phyloP scores from a whole-genome alignment of 2,113 vertebrate genomes.

The Rhodinocichla rosea region DNA sequence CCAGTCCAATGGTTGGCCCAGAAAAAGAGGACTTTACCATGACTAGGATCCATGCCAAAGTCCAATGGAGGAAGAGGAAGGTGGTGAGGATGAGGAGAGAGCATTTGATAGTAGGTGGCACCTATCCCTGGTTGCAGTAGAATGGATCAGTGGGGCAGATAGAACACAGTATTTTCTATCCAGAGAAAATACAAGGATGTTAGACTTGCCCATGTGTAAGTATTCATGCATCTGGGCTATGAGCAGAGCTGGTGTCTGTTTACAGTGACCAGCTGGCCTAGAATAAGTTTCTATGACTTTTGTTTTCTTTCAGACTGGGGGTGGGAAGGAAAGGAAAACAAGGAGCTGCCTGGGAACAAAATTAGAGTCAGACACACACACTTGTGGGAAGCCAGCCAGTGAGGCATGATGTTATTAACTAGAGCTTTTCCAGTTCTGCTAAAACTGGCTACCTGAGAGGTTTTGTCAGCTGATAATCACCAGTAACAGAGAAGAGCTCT shows the following conservation, averaged over 20 bases:
- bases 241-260: background rate
- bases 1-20: background rate
- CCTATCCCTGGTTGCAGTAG: background rate
- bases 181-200: background rate
- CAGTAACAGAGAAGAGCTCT: background rate
- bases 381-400: background rate
- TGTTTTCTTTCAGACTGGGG: background rate
- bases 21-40: background rate
- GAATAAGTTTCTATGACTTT: background rate
- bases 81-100: background rate
- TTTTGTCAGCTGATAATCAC: background rate
- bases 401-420: background rate
- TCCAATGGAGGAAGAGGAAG: background rate
- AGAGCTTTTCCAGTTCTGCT: background rate
- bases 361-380: background rate
- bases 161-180: background rate
- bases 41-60: background rate
- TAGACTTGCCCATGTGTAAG: background rate
- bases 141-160: background rate
- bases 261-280: background rate
- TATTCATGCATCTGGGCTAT: background rate
- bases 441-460: background rate
- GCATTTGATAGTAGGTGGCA: background rate
- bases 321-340: background rate
- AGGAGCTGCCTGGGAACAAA: background rate